A percentile compares a stretch with the other conserved stretches of the same genome.
phyloP scores from a whole-genome alignment of 1,140 invertebrate species.

The Bombyx mandarina region DNA sequence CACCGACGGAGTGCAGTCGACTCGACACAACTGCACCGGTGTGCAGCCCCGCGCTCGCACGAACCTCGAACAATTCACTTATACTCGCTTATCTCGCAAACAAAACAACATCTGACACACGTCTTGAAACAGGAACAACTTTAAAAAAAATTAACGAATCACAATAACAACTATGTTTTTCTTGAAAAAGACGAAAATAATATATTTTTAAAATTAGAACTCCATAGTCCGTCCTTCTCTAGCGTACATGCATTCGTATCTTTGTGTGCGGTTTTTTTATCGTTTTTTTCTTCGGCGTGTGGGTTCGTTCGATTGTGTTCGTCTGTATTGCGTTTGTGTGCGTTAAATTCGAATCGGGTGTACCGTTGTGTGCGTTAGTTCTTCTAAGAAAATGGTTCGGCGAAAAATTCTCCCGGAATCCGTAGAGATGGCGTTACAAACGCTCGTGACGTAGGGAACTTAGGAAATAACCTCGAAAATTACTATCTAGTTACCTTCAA shows the following conservation, averaged over 20 bases:
- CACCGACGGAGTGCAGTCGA: slow-evolving; percentile 50
- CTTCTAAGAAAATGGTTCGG: slow-evolving; percentile 68
- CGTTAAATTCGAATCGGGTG: slow-evolving; percentile 17
- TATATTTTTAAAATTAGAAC: slow-evolving; percentile 6
- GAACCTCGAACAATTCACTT: slow-evolving; percentile 60
- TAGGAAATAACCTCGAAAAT: too few species aligned
- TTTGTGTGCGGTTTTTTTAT: slow-evolving; percentile 63
- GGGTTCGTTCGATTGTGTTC: slow-evolving; percentile 65
- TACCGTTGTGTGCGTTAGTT: slow-evolving; percentile 39
- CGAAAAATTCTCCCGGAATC: slow-evolving; percentile 63
- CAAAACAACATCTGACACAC: slow-evolving; percentile 33
- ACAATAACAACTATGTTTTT: too few species aligned
- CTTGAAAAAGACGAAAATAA: too few species aligned
- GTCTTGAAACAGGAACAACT: slow-evolving; percentile 10
- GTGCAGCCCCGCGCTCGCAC: slow-evolving; percentile 51
- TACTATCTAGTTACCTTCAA: too few species aligned
- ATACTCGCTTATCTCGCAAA: slow-evolving; percentile 49
- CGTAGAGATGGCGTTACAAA: slow-evolving; percentile 61
- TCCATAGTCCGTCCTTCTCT: slow-evolving; percentile 9
- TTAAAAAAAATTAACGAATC: too few species aligned
- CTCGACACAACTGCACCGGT: slow-evolving; percentile 33
- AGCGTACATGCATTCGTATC: neutral
- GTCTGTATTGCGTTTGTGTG: slow-evolving; percentile 17
- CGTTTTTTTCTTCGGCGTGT: slow-evolving; percentile 66
- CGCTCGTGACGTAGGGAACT: slow-evolving; percentile 23